Evolutionary conservation across 2,113 vertebrate genomes (phyloP).

Genomic region (Labeo rohita): DNA sequence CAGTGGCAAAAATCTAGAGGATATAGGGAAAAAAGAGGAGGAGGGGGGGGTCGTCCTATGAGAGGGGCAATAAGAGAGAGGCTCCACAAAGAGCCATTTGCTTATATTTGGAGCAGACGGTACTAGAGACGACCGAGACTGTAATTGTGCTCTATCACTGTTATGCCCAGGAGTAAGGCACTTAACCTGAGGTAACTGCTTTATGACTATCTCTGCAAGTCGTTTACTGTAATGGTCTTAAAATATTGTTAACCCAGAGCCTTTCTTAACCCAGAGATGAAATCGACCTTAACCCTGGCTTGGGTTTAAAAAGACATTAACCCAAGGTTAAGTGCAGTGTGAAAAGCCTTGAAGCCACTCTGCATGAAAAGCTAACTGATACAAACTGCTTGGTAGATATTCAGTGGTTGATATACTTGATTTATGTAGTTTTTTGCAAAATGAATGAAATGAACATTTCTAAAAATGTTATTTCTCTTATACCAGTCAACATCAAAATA

Average conservation of each 20-base stretch:
- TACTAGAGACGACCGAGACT: neutral
- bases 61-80: neutral
- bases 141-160: neutral
- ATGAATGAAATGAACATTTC: neutral
- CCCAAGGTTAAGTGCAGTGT: neutral
- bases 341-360: neutral
- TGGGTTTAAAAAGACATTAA: conserved; percentile 1
- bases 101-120: conserved; percentile 13
- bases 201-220: neutral
- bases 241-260: conserved; percentile 2
- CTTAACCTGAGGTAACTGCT: conserved; percentile 27
- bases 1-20: conserved; percentile 21
- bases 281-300: neutral
- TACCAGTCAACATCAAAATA: neutral
- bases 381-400: neutral
- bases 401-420: neutral
- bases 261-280: neutral
- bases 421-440: neutral
- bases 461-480: neutral
- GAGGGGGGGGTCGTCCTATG: neutral
- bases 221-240: conserved; percentile 10
- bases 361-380: neutral
- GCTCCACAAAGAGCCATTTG: neutral
- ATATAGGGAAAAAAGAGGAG: neutral
- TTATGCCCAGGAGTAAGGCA: conserved; percentile 1